Base-by-base conservation (phyloP, 2,888 invertebrate species). In the Thymelicus acteon region DNA sequence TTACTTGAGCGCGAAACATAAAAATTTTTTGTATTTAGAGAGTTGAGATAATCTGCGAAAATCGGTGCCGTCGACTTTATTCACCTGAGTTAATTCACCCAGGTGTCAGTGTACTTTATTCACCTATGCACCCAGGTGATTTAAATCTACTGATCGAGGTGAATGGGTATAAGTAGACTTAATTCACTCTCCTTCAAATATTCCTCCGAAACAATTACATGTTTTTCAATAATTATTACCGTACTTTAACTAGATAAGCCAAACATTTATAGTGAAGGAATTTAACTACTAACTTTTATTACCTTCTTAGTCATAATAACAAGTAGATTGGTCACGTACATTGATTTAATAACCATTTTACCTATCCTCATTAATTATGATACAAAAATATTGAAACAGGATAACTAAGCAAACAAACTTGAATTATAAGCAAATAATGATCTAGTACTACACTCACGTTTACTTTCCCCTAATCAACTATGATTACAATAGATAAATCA, bases 391-490 rank as follows among this genome's bases (percentile, higher is more conserved):
- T 61, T 61, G 54, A 47, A 54, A 61, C 54, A 62, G 54, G 49
- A 54, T 68, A 62, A 3, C n/a, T 63, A n/a, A 71, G 69, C 69
- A 80, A 79, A 79, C 79, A 75, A 77, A 80, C 79, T 77, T 75
- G 79, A 84, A 88, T 88, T 81, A 84, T 86, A 87, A 76, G 80
- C 79, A 86, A 89, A 87, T 82, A 86, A n/a, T 72, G 73, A 81
- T 81, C 75, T 76, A 65, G 72, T 58, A 57, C 70, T 71, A 72
- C 64, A 71, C 62, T 66, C 49, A 72, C 83, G 82, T 84, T 85
- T 85, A 77, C 82, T 76, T 74, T 75, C 74, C 80, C 80, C 83
- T 84, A 85, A 87, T 89, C 84, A 85, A 82, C 73, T 68, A 61
- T 61, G 57, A 67, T 66, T 60, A 47, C 44, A 44, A 12, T 1